Base-by-base conservation (phyloP, 2,113 vertebrate species). In the Aleadryas rufinucha region DNA sequence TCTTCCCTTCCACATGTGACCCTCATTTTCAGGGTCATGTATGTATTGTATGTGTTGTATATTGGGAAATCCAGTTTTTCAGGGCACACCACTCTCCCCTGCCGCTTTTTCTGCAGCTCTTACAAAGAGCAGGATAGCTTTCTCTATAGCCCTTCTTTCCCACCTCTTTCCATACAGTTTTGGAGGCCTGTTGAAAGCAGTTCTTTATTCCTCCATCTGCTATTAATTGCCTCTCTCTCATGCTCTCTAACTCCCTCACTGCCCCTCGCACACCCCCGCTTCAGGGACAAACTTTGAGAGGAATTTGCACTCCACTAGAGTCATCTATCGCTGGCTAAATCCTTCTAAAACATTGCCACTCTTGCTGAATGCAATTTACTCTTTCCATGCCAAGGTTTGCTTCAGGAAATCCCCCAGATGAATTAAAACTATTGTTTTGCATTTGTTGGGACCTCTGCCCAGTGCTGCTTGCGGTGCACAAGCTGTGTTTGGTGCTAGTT, bases 361-460 rank as follows among this genome's bases (percentile, higher is more conserved):
- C 56, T 77, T 47, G 49, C 61, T 92, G 72, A 84, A 84, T 78
- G 44, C 33, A 59, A 39, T 83, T 85, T 74, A 31, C 60, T 88
- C 17, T 76, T 70, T 76, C 53, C 21, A 31, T 60, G 88, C 83
- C 83, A 89, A 94, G 42, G 53, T 89, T 93, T 93, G 45, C 45
- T 82, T 84, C 90, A 97, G 90, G 77, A 97, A 97, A 96, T 96
- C 90, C 88, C 93, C 88, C 45, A 85, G 65, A 90, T 96, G 42
- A 90, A 95, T 96, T 87, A 59, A 82, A 84, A 88, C 85, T 72
- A 79, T n/a, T 63, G 91, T 59, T 97, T 95, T 80, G 69, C 33
- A 22, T 95, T 94, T 79, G 19, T 28, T 93, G 87, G 94, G 93
- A 91, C n/a, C 33, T 87, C 53, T 90, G 91, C 89, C 89, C 79